These are phyloP conservation scores for Apoderus coryli DNA, from an alignment of 2,888 invertebrate genomes.

Conservation along the genomic window DNA sequence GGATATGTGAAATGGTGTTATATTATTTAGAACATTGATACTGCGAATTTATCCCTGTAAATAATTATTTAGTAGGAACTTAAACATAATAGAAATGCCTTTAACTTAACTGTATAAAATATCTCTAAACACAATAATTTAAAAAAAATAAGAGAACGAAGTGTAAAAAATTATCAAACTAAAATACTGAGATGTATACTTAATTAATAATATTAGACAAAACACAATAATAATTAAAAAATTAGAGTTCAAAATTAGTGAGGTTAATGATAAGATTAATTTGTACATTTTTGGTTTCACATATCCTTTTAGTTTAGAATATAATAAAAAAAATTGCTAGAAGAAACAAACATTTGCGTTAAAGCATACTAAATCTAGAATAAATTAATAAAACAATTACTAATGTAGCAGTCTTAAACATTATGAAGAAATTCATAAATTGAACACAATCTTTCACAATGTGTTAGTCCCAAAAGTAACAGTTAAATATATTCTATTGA, in stretches of 20 bases:
- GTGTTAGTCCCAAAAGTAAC: too few species aligned
- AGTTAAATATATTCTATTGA: too few species aligned
- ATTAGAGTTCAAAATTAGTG: slow-evolving; percentile 1
- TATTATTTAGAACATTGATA: slow-evolving; percentile 10
- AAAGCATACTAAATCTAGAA: slow-evolving; percentile 10
- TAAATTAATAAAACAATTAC: slow-evolving; percentile 12
- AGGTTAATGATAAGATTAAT: slow-evolving; percentile 14
- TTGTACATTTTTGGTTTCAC: slow-evolving; percentile 23
- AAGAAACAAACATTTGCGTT: slow-evolving; percentile 19
- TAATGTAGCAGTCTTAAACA: slow-evolving; percentile 18
- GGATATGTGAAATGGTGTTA: slow-evolving; percentile 19
- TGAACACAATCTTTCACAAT: too few species aligned
- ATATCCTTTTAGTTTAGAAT: slow-evolving; percentile 23
- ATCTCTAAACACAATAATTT: slow-evolving; percentile 1
- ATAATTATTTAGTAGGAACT: neutral
- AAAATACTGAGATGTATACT: slow-evolving; percentile 18
- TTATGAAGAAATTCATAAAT: slow-evolving; percentile 1
- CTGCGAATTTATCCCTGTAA: slow-evolving; percentile 4
- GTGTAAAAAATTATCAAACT: slow-evolving; percentile 11
- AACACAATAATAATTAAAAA: slow-evolving; percentile 12
- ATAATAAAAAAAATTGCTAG: slow-evolving; percentile 20
- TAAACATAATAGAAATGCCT: too few species aligned
- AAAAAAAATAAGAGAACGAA: too few species aligned
- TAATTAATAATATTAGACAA: slow-evolving; percentile 15
- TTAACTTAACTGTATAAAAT: slow-evolving; percentile 2